Conservation (phyloP, 2,797 vertebrate species). For the Eutrigla gurnardus region DNA sequence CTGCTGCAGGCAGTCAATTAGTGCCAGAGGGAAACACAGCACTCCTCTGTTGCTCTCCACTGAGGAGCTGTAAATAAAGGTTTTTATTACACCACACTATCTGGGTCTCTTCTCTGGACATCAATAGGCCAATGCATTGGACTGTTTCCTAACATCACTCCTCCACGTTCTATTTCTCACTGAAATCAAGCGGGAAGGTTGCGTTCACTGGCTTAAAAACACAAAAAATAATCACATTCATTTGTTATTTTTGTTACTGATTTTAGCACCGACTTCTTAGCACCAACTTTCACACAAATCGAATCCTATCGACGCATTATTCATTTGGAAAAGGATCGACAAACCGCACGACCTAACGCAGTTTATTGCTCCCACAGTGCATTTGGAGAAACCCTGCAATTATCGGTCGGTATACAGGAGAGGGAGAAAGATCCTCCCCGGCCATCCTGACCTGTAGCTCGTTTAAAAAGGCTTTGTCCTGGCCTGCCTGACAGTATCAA, state of each 20-base stretch:
- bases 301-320: conserved; percentile 31
- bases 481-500: conserved; percentile 55
- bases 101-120: conserved; percentile 81
- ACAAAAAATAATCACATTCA: conserved; percentile 2
- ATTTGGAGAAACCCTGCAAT: conserved; percentile 51
- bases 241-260: conserved; percentile 12
- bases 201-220: conserved; percentile 53
- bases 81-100: conserved; percentile 84
- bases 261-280: conserved; percentile 1
- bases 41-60: conserved; percentile 78
- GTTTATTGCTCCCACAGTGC: conserved; percentile 65
- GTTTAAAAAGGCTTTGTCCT: conserved; percentile 59
- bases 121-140: conserved; percentile 82
- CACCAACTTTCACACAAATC: conserved; percentile 28
- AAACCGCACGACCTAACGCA: conserved; percentile 47
- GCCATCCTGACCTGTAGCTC: conserved; percentile 49
- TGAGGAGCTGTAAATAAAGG: conserved; percentile 86
- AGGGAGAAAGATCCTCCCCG: conserved; percentile 31
- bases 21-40: conserved; percentile 81
- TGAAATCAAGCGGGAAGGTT: conserved; percentile 73
- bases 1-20: conserved; percentile 84
- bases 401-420: conserved; percentile 52
- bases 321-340: conserved; percentile 48
- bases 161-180: conserved; percentile 79
- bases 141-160: conserved; percentile 82